Base-by-base conservation (phyloP, 2,797 vertebrate genomes). In the Halcyon badia region DNA sequence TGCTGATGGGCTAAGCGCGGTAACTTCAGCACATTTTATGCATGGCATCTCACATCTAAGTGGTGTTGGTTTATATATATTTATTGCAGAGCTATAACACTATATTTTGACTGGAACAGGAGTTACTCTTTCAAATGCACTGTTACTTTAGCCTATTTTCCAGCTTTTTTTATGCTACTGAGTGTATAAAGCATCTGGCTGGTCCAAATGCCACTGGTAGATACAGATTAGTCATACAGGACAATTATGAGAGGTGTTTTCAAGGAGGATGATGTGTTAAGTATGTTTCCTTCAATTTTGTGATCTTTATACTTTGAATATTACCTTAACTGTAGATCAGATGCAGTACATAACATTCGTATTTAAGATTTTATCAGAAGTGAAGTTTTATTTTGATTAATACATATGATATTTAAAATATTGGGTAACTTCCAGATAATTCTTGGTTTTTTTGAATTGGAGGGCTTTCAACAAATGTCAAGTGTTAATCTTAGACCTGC, bases 391-490 rank as follows among this genome's bases (percentile, higher is more conserved):
- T 85, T 94, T 95, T 95, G 73, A 85, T 88, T 95, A 87, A 65
- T 80, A 87, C 52, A 14, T 68, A 64, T 30, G 80, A 26, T 93
- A 87, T 89, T 96, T 94, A 69, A 93, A 92, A 87, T 95, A 87
- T 54, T 91, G 90, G 64, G 17, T 78, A 65, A 58, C 56, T 95
- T 96, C 88, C 90, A 95, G 68, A 60, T 66, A 92, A 84, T 93
- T 90, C 49, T 77, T 77, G 16, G 71, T 52, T 52, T 97, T 87
- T 90, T 90, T 90, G 85, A 94, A 86, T 80, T 89, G 52, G 54
- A 94, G 78, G 65, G 83, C 78, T 92, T 94, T 94, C 78, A 93
- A 58, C 46, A 97, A 97, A 97, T 97, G 96, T 97, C 96, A 97
- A 96, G 90, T 97, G 89, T 94, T 95, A 80, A 78, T 97, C 82